Conservation (phyloP, 37 sponge, comb jelly and placozoan species). For the Haliclona indistincta region DNA sequence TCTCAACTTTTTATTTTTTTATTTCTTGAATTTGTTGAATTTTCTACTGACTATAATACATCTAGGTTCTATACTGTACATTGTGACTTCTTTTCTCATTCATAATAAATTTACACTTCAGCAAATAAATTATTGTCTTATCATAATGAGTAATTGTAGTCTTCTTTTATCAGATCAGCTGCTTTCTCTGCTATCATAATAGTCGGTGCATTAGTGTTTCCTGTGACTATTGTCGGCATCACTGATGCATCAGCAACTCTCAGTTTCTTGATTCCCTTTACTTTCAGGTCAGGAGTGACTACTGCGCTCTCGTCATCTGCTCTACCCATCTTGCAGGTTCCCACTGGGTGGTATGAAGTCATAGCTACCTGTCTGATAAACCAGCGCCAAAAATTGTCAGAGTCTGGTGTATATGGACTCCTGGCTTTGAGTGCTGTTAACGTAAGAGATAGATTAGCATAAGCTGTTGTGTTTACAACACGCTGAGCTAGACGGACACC, state of each 20-base stretch:
- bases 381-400: conserved; percentile 73
- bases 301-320: conserved; percentile 56
- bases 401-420: conserved; percentile 31
- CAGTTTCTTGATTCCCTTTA: conserved; percentile 66
- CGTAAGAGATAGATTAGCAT: conserved; percentile 8
- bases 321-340: conserved; percentile 87
- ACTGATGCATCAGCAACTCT: conserved; percentile 90
- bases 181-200: conserved; percentile 91
- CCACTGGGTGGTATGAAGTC: conserved; percentile 64
- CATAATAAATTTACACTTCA: too few species aligned
- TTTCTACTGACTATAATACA: too few species aligned
- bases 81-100: too few species aligned
- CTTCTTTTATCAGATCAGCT: conserved; percentile 85
- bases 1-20: too few species aligned
- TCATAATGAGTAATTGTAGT: conserved; percentile 1
- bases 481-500: conserved; percentile 53
- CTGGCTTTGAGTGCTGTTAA: not conserved
- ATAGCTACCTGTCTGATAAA: conserved; percentile 53
- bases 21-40: too few species aligned
- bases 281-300: conserved; percentile 69
- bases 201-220: conserved; percentile 73
- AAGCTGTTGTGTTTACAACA: conserved; percentile 51
- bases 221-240: conserved; percentile 71
- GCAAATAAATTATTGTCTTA: too few species aligned
- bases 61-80: too few species aligned